A percentile compares a stretch with the other conserved stretches of the same genome.
phyloP scores from a whole-genome alignment of 2,113 vertebrate genomes.

The Myrmecobius fasciatus region DNA sequence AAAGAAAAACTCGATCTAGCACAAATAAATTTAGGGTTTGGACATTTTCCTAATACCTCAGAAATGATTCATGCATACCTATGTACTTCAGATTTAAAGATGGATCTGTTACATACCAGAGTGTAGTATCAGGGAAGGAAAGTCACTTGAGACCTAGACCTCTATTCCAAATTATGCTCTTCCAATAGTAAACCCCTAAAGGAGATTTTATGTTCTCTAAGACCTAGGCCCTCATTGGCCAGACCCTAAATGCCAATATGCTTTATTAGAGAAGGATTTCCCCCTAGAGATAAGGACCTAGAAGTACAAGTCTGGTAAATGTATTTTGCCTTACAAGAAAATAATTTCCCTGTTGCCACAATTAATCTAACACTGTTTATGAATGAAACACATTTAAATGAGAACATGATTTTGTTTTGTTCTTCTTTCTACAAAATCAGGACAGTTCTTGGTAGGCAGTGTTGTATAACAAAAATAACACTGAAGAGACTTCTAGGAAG shows the following conservation, averaged over 20 bases:
- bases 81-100: constrained; percentile 41
- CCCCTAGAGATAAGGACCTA: constrained; percentile 11
- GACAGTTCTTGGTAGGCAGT: not conserved
- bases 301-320: not conserved
- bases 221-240: not conserved
- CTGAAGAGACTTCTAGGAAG: not conserved
- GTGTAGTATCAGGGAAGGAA: constrained; percentile 17
- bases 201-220: not conserved
- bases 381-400: not conserved
- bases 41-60: constrained; percentile 43
- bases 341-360: not conserved
- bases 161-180: not conserved
- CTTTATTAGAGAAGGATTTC: constrained; percentile 29
- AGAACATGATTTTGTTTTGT: constrained; percentile 1
- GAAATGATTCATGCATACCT: constrained; percentile 50
- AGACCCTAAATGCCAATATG: not conserved
- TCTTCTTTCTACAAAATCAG: not conserved
- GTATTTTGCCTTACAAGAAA: not conserved
- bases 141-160: not conserved
- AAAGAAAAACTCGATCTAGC: constrained; percentile 50
- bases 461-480: not conserved
- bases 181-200: not conserved
- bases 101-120: constrained; percentile 23
- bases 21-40: constrained; percentile 45
- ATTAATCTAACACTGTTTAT: not conserved